phyloP scores from a whole-genome alignment of 2,797 vertebrate genomes.

The Salarias fasciatus region DNA sequence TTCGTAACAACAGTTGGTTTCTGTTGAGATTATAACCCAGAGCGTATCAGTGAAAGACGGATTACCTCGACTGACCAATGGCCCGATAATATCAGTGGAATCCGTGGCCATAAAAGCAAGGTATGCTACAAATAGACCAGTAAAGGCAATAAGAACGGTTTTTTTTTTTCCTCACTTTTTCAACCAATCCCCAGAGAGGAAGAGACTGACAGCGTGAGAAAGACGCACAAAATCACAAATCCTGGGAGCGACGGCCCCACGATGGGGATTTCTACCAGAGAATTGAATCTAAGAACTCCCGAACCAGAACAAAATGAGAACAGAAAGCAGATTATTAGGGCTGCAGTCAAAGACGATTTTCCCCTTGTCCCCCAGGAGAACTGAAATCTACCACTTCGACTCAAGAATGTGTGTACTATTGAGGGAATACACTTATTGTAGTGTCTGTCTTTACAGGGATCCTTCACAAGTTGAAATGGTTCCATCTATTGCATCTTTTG shows the following conservation, averaged over 20 bases:
- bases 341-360: constrained; percentile 23
- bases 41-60: not conserved
- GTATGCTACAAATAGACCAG: constrained; percentile 5
- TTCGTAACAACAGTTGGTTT: not conserved
- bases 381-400: not conserved
- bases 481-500: not conserved
- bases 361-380: not conserved
- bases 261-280: constrained; percentile 33
- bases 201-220: constrained; percentile 39
- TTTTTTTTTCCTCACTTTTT: constrained; percentile 2
- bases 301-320: constrained; percentile 41
- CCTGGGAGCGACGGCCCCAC: constrained; percentile 14
- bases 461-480: constrained; percentile 2
- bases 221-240: constrained; percentile 39
- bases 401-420: not conserved
- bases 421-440: not conserved
- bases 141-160: not conserved
- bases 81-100: not conserved
- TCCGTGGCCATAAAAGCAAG: not conserved
- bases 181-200: not conserved
- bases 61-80: constrained; percentile 1
- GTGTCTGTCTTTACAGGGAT: not conserved
- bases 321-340: constrained; percentile 35
- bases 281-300: constrained; percentile 39
- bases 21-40: no score